Evolutionary conservation across 1,140 invertebrate species (phyloP).

Genomic region (Drosophila prosaltans): DNA sequence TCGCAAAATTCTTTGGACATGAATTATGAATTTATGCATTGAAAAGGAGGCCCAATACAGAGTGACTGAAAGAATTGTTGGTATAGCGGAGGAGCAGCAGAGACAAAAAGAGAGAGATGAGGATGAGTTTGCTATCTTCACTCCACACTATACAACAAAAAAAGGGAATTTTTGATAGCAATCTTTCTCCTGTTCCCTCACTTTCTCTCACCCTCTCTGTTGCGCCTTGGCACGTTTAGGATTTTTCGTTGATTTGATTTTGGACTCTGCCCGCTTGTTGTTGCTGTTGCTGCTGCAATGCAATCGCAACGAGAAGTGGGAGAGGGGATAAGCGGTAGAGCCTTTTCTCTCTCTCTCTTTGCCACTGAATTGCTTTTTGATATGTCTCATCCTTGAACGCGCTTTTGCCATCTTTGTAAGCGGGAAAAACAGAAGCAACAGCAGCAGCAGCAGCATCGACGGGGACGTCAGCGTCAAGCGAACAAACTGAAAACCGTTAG

Average conservation of each 20-base stretch:
- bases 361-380: slow-evolving; percentile 77
- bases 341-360: slow-evolving; percentile 28
- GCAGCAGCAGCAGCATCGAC: neutral
- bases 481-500: slow-evolving; percentile 26
- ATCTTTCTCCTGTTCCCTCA: slow-evolving; percentile 4
- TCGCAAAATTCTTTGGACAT: slow-evolving; percentile 33
- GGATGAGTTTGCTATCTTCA: slow-evolving; percentile 36
- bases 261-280: slow-evolving; percentile 50
- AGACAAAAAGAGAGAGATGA: neutral
- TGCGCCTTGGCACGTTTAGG: slow-evolving; percentile 71
- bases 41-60: slow-evolving; percentile 61
- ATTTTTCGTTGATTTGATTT: slow-evolving; percentile 81
- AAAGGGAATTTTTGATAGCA: slow-evolving; percentile 77
- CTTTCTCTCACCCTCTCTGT: neutral
- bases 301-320: slow-evolving; percentile 43
- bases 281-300: slow-evolving; percentile 56
- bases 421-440: slow-evolving; percentile 33
- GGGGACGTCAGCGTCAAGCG: neutral
- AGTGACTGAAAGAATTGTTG: slow-evolving; percentile 41
- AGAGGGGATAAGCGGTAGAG: neutral
- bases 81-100: neutral
- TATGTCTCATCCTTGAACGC: slow-evolving; percentile 50
- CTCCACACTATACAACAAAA: slow-evolving; percentile 10
- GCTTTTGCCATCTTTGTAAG: slow-evolving; percentile 53
- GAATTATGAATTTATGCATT: slow-evolving; percentile 81